Evolutionary conservation across 2,888 invertebrate genomes (phyloP), one percentile per base, ranked within the genome.

Genomic region (Patella ulyssiponensis): DNA sequence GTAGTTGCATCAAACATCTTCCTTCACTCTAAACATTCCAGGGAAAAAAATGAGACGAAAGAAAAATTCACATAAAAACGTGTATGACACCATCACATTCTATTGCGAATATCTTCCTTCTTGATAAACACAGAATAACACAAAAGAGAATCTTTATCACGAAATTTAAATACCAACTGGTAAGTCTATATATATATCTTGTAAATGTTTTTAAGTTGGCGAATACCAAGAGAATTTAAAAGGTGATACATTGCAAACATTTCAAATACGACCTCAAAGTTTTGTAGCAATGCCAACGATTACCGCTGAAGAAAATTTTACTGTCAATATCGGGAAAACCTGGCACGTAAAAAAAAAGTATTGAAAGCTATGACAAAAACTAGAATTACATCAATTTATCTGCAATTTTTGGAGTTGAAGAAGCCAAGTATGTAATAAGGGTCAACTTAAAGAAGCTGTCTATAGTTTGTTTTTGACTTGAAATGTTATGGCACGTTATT

Each of bases 401-500:
- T 12, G 23, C 64, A 64, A 64, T 64, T 64, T 64, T 64, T 64
- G 64, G 20, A 23, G 20, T 12, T 64, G 64, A 64, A 64, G 23
- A 64, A 64, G 20, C 14, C 23, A 23, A 23, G 12, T 20, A 11
- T 14, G 23, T 64, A 23, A 23, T 20, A 23, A 12, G 23, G 64
- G 64, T 64, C 64, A 64, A 64, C 23, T 20, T 23, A 64, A 64
- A 20, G 20, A 11, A 23, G 20, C 23, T 20, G 64, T 64, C 64
- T 64, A 23, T 20, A 20, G 23, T 64, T 64, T 64, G 64, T 64
- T 64, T 64, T 23, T 23, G 23, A 20, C 23, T 64, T 20, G 20
- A 23, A 64, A 23, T 23, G 64, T 64, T 64, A 64, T 64, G 64
- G 64, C 64, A 64, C 64, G 20, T 64, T 64, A 23, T 64, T 64